A percentile compares a stretch with the other conserved stretches of the same genome.
phyloP scores from a whole-genome alignment of 2,113 vertebrate species.

The Paedocypris sp. region DNA sequence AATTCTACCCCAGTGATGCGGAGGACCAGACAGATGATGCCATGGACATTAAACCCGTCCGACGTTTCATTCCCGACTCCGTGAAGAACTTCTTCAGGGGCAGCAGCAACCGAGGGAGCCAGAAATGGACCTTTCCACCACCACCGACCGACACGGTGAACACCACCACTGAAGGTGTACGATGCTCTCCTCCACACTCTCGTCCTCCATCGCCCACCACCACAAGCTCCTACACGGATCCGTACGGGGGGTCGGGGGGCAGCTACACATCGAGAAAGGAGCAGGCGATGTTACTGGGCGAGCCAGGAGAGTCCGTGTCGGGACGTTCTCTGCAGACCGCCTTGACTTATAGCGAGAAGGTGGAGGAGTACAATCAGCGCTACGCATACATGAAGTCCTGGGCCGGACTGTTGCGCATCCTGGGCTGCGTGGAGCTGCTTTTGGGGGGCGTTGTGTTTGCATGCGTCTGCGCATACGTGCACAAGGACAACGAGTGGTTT shows the following conservation, averaged over 20 bases:
- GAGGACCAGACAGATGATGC: constrained; percentile 44
- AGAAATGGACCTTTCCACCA: constrained; percentile 45
- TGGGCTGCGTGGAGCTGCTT: constrained; percentile 73
- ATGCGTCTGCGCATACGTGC: constrained; percentile 86
- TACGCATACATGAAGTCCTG: constrained; percentile 95
- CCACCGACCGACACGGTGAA: constrained; percentile 49
- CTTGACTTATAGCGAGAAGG: constrained; percentile 70
- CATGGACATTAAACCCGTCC: constrained; percentile 76
- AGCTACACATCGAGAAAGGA: constrained; percentile 61
- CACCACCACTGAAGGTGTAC: constrained; percentile 57
- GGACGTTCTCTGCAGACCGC: constrained; percentile 52
- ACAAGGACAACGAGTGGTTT: constrained; percentile 95
- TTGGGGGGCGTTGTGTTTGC: constrained; percentile 83
- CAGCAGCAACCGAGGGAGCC: constrained; percentile 43
- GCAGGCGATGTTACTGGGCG: constrained; percentile 63
- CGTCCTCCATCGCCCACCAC: constrained; percentile 60
- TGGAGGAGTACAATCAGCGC: constrained; percentile 69
- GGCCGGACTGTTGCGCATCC: constrained; percentile 80
- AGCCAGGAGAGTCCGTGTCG: constrained; percentile 55
- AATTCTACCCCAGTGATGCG: constrained; percentile 45
- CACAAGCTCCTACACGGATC: constrained; percentile 57
- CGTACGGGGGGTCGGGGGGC: constrained; percentile 59
- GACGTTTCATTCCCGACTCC: constrained; percentile 82
- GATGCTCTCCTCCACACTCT: constrained; percentile 78
- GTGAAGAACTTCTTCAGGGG: constrained; percentile 84